Base-by-base conservation (phyloP, 2,113 vertebrate species). In the Ailuropoda melanoleuca region DNA sequence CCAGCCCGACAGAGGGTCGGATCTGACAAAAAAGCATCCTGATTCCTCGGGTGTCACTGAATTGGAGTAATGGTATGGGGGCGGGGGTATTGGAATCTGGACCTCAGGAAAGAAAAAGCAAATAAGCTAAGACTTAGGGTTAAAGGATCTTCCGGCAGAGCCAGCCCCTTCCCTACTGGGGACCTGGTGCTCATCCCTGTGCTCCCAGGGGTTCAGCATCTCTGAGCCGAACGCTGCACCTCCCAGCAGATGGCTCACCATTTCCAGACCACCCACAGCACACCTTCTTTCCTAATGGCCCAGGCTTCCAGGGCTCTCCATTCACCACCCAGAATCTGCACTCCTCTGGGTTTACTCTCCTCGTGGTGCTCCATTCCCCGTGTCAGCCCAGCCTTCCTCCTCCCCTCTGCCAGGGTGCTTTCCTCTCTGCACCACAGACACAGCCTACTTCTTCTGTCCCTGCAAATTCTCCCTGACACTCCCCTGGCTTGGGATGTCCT, bases 111-210 rank as follows among this genome's bases (percentile, higher is more conserved):
- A 50, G 56, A 53, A 82, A 64, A 58, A 56, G 6, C 7, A 3
- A 60, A 34, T 37, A 19, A 68, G 34, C 60, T n/a, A 26, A 85
- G 80, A 50, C 21, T 48, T 58, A 56, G 80, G 66, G 74, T 48
- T 64, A 23, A 56, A 31, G 4, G 74, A 90, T 29, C 12, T 62
- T 72, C 43, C 7, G 39, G 19, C 3, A 8, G n/a, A 94, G 48
- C 15, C 4, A n/a, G 39, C 39, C 39, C 15, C 17, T 46, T 62
- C 55, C 7, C 62, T 55, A 46, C 53, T 19, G 3, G 62, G 74
- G 24, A 11, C 14, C 26, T 37, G 37, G 46, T 3, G 0, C 4
- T 31, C 3, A 8, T 46, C 43, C 10, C 23, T 0, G 9, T 1
- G 6, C 7, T 64, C 50, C 17, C 3, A 0, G 0, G 72, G 60